These are phyloP conservation scores for Lindbergichthys nudifrons DNA, from an alignment of 2,797 vertebrate genomes.

Conservation along the genomic window DNA sequence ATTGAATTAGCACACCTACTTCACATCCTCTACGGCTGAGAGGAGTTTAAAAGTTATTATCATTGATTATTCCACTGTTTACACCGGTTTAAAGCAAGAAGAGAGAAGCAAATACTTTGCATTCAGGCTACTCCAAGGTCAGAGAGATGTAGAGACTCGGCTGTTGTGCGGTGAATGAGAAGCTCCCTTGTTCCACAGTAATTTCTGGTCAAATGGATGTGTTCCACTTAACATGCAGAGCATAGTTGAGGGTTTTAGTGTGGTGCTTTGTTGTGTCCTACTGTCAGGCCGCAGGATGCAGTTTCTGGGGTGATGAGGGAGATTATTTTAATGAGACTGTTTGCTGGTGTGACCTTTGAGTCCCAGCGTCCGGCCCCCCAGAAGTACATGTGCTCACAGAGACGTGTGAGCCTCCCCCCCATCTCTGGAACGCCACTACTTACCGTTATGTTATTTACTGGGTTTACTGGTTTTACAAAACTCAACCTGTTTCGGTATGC, in stretches of 20 bases:
- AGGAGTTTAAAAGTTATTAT: slow-evolving; percentile 48
- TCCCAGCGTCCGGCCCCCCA: slow-evolving; percentile 50
- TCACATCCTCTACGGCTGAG: slow-evolving; percentile 29
- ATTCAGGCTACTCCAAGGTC: slow-evolving; percentile 71
- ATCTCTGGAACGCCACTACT: slow-evolving; percentile 6
- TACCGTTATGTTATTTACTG: too few species aligned
- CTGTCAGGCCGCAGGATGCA: slow-evolving; percentile 50
- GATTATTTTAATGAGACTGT: slow-evolving; percentile 72
- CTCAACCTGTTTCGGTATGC: not conserved
- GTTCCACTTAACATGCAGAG: slow-evolving; percentile 69
- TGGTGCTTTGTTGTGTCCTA: slow-evolving; percentile 47
- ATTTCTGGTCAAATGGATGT: slow-evolving; percentile 68
- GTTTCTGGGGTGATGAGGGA: slow-evolving; percentile 45
- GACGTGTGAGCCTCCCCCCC: slow-evolving; percentile 58
- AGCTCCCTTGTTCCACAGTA: slow-evolving; percentile 48
- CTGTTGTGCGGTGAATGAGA: slow-evolving; percentile 63
- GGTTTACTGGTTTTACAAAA: too few species aligned
- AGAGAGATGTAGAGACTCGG: slow-evolving; percentile 57
- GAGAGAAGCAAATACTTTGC: slow-evolving; percentile 47
- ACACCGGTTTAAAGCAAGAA: slow-evolving; percentile 10
- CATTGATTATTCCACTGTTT: slow-evolving; percentile 62
- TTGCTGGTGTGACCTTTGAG: slow-evolving; percentile 54
- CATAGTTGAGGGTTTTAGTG: slow-evolving; percentile 44
- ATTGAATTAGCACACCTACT: slow-evolving; percentile 41
- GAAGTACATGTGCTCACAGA: slow-evolving; percentile 32